Percentiles rank a stretch among this genome's conserved stretches.
Evolutionary conservation across 2,888 invertebrate genomes (phyloP).

Genomic region (Tetropium fuscum): DNA sequence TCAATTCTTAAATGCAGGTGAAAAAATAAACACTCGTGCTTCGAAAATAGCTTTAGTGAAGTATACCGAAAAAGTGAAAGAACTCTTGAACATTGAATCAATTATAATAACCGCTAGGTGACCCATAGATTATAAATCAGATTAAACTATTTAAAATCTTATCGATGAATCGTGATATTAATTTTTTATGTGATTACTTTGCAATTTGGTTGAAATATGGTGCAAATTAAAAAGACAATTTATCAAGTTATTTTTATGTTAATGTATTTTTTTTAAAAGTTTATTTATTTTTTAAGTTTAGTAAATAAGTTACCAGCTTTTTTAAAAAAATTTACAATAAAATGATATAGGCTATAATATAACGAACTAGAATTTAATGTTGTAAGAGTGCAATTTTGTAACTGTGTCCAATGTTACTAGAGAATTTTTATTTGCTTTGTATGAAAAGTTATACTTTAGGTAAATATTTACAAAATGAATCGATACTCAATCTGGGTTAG

Average conservation of each 20-base stretch:
- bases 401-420: slow-evolving; percentile 27
- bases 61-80: slow-evolving; percentile 86
- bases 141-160: slow-evolving; percentile 19
- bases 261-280: slow-evolving; percentile 39
- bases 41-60: slow-evolving; percentile 85
- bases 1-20: slow-evolving; percentile 81
- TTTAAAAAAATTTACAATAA: slow-evolving; percentile 53
- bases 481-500: slow-evolving; percentile 47
- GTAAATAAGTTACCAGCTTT: slow-evolving; percentile 53
- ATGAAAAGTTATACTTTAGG: slow-evolving; percentile 21
- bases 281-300: slow-evolving; percentile 43
- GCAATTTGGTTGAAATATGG: slow-evolving; percentile 38
- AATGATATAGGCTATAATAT: slow-evolving; percentile 40
- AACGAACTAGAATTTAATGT: slow-evolving; percentile 37
- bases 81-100: slow-evolving; percentile 85
- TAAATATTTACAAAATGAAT: slow-evolving; percentile 32
- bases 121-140: slow-evolving; percentile 52
- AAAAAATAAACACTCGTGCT: slow-evolving; percentile 82
- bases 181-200: slow-evolving; percentile 44
- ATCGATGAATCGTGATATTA: slow-evolving; percentile 40
- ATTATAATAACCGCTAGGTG: slow-evolving; percentile 73
- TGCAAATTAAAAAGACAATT: slow-evolving; percentile 28
- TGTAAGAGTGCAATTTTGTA: slow-evolving; percentile 45
- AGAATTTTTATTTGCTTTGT: slow-evolving; percentile 17
- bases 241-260: slow-evolving; percentile 34